phyloP scores from a whole-genome alignment of 2,113 vertebrate species.

The Lophochroa leadbeateri region DNA sequence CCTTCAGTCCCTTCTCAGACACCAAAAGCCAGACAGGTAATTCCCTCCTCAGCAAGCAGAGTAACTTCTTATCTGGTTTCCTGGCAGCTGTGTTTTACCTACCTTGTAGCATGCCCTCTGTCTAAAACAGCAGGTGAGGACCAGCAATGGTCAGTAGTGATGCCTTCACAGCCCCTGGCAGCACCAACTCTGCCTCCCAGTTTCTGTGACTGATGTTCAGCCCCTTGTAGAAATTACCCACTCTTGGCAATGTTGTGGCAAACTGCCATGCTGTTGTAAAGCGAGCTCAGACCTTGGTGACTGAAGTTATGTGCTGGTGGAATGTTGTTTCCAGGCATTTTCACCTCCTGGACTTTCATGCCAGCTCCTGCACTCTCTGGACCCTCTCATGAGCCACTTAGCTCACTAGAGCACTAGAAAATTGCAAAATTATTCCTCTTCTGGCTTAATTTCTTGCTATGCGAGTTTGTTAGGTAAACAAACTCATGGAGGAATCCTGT shows the following conservation, averaged over 20 bases:
- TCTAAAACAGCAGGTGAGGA: neutral
- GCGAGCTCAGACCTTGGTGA: neutral
- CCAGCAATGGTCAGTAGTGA: neutral
- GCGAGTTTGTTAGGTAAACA: neutral
- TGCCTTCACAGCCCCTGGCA: neutral
- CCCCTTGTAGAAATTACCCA: neutral
- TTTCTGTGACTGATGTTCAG: neutral
- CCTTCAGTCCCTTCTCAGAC: neutral
- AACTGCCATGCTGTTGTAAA: neutral
- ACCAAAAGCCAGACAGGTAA: neutral
- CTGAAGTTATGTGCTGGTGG: no score
- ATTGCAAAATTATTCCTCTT: neutral
- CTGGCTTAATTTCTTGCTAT: neutral
- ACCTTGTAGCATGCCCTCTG: neutral
- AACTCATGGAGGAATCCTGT: neutral
- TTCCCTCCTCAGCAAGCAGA: neutral
- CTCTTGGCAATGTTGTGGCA: neutral
- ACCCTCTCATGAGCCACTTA: neutral
- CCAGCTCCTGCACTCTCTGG: neutral
- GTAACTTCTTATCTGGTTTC: neutral
- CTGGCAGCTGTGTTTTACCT: neutral
- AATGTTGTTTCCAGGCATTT: no score
- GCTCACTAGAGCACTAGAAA: neutral
- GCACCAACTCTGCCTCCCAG: neutral
- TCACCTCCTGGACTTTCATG: neutral